Conservation (phyloP, 2,797 vertebrate genomes). For the Alca torda region DNA sequence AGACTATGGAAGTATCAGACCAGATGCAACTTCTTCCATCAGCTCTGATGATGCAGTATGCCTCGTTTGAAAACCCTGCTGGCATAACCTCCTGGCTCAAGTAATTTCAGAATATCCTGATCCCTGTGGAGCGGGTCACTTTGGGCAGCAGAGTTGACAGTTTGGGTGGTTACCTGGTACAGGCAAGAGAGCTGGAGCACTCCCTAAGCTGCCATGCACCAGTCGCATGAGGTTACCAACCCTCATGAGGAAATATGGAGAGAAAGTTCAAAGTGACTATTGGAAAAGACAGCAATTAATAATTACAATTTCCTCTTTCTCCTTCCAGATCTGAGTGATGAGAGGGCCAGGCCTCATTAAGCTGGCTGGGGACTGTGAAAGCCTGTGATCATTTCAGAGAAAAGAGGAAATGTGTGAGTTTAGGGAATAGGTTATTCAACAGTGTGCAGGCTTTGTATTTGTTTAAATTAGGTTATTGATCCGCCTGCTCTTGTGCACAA, state of each 20-base stretch:
- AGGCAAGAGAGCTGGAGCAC: neutral
- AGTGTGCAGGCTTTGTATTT: neutral
- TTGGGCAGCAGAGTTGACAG: neutral
- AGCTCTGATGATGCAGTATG: neutral
- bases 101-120: neutral
- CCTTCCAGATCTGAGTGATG: neutral
- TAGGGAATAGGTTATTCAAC: neutral
- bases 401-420: neutral
- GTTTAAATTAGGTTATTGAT: slow-evolving; percentile 7
- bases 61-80: neutral
- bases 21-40: neutral
- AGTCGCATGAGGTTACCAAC: neutral
- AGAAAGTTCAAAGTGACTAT: neutral
- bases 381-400: neutral
- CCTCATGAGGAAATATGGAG: neutral
- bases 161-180: neutral
- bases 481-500: neutral
- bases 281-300: neutral
- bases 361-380: neutral
- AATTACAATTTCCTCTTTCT: neutral
- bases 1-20: neutral
- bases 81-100: neutral
- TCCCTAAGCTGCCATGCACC: neutral
- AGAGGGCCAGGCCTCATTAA: neutral
- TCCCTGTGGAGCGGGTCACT: neutral